Evolutionary conservation across 2,797 vertebrate genomes (phyloP), one percentile per base, ranked within the genome.

Genomic region (Cryptoprocta ferox): DNA sequence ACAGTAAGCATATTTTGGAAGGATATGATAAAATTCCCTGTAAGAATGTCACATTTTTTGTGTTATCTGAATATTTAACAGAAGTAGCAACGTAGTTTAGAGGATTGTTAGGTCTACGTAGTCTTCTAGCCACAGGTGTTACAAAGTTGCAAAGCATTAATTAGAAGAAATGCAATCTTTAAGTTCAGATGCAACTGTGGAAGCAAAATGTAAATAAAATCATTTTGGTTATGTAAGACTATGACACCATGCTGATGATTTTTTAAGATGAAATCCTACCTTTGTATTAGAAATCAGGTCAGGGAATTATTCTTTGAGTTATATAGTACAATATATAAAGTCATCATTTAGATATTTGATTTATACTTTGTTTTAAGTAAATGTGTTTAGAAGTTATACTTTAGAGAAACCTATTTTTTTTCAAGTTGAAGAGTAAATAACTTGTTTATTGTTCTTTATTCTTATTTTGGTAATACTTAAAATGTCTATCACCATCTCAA

Each of bases 131-230:
- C 26, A 45, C 26, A 37, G 30, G 3, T 73, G 59, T 83, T 85
- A 73, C 0, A 18, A 53, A 65, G 53, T 71, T 85, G 68, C 26
- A 83, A 59, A 82, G 35, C 63, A 73, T 2, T 63, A 61, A 24
- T 35, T 79, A 37, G 65, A 61, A 66, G n/a, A 84, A 93, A 80
- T 68, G 6, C 5, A 50, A 16, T 10, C 61, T 91, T 83, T 79
- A 68, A 80, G 48, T 42, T 89, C 61, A 94, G 24, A 76, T 65
- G 87, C 63, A 87, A 48, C 14, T 26, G 75, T 84, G 71, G 50
- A 95, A 84, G 28, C 65, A 70, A 88, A 94, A 81, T 63, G 59
- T 73, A 91, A 93, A 63, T 82, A 88, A 93, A 87, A 59, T 66
- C 2, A 61, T 5, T 83, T 87, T 80, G 61, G n/a, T 87, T 48